Evolutionary conservation across 2,888 invertebrate species (phyloP), one percentile per base, ranked within the genome.

Genomic region (Notodonta dromedarius): DNA sequence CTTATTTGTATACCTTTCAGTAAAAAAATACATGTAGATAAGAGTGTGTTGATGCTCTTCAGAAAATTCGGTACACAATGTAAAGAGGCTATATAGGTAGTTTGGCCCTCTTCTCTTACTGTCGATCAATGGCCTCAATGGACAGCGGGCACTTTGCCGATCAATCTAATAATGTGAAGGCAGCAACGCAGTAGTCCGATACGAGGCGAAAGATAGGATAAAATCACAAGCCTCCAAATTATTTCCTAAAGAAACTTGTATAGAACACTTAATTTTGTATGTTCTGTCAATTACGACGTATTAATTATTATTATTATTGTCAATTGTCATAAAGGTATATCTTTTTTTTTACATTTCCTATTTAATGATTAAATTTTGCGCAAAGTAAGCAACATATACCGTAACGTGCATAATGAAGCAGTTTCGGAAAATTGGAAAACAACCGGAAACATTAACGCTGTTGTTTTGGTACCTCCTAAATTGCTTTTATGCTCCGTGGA

Each of bases 371-470:
- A 35, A 35, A 35, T 35, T 5, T 6, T 13, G 13, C 13, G 44
- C 44, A 46, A 46, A 46, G 35, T n/a, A 5, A 11, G n/a, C 5
- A 2, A 46, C 9, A 46, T 46, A n/a, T n/a, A n/a, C 65, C 50
- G 52, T 69, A 62, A 59, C 63, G 46, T 46, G 58, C 65, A 62
- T 61, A 69, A 73, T 69, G 63, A 52, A 69, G 55, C 60, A 60
- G 46, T 61, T 58, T 56, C 59, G 56, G 44, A 42, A 55, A 58
- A 62, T 69, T 56, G 42, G 62, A 60, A 51, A 58, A 52, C 24
- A 46, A 56, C 52, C 56, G 57, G 56, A 35, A 65, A 59, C 56
- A 65, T 58, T 51, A 61, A 58, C 40, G 51, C 46, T 44, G 69
- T 56, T 48, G 39, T 53, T 57, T 51, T 58, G 55, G 50, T 52